Conservation (phyloP, 2,113 vertebrate genomes). For the Gymnarchus niloticus region DNA sequence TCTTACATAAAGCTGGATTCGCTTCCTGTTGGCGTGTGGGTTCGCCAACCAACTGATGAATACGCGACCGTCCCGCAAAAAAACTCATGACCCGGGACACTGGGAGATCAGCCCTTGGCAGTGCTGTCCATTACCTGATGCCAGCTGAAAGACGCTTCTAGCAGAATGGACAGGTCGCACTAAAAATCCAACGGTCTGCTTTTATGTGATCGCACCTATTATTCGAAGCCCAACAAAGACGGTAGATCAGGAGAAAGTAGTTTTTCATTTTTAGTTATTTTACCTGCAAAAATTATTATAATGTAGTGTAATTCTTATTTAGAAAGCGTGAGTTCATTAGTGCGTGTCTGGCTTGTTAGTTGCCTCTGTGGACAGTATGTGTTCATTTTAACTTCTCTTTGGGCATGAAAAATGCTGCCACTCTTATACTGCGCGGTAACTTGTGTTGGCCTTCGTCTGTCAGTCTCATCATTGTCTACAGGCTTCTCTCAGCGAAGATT, state of each 20-base stretch:
- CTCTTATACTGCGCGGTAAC: slow-evolving; percentile 8
- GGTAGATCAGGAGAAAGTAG: background rate
- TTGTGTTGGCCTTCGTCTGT: slow-evolving; percentile 31
- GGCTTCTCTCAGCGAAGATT: slow-evolving; percentile 46
- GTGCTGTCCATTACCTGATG: background rate
- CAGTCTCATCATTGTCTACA: slow-evolving; percentile 51
- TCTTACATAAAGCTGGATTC: slow-evolving; percentile 50
- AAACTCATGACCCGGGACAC: slow-evolving; percentile 6
- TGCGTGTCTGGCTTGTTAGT: slow-evolving; percentile 8
- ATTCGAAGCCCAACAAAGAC: background rate
- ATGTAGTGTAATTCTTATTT: background rate
- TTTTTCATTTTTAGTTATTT: background rate
- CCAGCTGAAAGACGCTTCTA: background rate
- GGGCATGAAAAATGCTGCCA: slow-evolving; percentile 30
- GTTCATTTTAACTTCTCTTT: slow-evolving; percentile 38
- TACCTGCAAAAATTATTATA: background rate
- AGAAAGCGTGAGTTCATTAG: background rate
- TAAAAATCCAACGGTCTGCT: background rate
- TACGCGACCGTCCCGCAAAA: slow-evolving; percentile 49
- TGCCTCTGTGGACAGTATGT: slow-evolving; percentile 34
- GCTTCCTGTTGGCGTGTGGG: slow-evolving; percentile 39
- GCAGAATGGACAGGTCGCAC: background rate
- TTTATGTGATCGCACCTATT: background rate
- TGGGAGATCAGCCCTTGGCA: background rate
- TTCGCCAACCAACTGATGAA: slow-evolving; percentile 41